phyloP scores from a whole-genome alignment of 1,140 invertebrate species.

The Pinna nobilis region DNA sequence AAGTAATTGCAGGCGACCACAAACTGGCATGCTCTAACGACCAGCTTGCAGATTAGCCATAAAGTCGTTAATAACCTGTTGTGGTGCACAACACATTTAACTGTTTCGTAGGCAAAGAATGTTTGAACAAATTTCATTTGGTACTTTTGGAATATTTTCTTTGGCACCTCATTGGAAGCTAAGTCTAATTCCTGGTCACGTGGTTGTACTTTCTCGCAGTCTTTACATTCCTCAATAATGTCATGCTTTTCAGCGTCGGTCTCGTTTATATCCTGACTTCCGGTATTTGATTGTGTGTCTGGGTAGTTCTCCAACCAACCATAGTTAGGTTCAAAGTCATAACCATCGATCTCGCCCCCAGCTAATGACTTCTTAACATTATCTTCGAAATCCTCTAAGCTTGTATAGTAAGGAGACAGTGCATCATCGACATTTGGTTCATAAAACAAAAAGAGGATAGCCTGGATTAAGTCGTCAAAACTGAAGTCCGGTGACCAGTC shows the following conservation, averaged over 20 bases:
- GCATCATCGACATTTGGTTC: constrained; percentile 63
- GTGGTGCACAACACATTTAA: too few relatives aligned
- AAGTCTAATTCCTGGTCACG: not conserved
- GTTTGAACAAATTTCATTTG: too few relatives aligned
- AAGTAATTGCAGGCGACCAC: too few relatives aligned
- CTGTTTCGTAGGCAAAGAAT: too few relatives aligned
- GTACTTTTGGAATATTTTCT: too few relatives aligned
- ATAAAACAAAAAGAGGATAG: constrained; percentile 61
- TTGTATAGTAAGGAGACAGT: constrained; percentile 55
- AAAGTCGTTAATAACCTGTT: too few relatives aligned
- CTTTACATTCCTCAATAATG: not conserved
- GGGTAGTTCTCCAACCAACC: constrained; percentile 11
- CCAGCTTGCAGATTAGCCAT: too few relatives aligned
- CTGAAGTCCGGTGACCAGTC: constrained; percentile 46
- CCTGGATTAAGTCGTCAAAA: constrained; percentile 59
- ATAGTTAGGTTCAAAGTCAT: constrained; percentile 36
- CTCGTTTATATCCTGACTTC: too few relatives aligned
- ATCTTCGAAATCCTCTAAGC: constrained; percentile 47
- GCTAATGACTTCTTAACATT: constrained; percentile 56
- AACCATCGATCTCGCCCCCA: constrained; percentile 55
- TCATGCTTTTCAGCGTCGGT: too few relatives aligned
- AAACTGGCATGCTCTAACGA: too few relatives aligned
- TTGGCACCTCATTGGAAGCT: too few relatives aligned
- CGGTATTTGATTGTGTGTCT: not conserved
- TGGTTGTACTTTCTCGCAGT: not conserved